These are phyloP conservation scores for Crotalus viridis DNA, from an alignment of 2,113 vertebrate species.

Conservation along the genomic window DNA sequence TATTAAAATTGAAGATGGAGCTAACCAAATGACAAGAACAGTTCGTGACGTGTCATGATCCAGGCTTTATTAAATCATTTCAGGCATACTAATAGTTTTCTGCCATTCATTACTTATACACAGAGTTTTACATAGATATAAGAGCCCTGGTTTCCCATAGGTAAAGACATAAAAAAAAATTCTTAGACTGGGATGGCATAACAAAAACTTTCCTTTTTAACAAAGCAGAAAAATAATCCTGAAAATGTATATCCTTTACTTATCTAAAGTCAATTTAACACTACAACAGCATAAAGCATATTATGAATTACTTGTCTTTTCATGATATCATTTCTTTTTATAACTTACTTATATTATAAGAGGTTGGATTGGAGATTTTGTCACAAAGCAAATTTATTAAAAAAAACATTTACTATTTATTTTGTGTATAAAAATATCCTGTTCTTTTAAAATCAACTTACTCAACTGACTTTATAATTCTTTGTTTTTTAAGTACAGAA, in stretches of 20 bases:
- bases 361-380: background rate
- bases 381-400: background rate
- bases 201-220: background rate
- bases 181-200: background rate
- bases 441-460: background rate
- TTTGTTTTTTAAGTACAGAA: background rate
- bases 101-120: conserved; percentile 92
- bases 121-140: conserved; percentile 90
- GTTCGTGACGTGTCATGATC: conserved; percentile 95
- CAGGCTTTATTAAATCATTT: conserved; percentile 92
- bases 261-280: background rate
- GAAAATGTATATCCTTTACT: background rate
- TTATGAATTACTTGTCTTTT: background rate
- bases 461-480: background rate
- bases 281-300: background rate
- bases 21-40: conserved; percentile 96
- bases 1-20: conserved; percentile 99
- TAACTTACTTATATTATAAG: background rate
- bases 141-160: conserved; percentile 84
- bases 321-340: background rate
- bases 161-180: conserved; percentile 19
- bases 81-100: conserved; percentile 94
- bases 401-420: background rate
- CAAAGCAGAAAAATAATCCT: background rate
- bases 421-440: background rate